These are phyloP conservation scores for human (Homo sapiens) DNA, from an alignment of 2,113 vertebrate species.

Conservation along the genomic window GRCh38 chr7:125073001-125073500, in stretches of 20 bases:
- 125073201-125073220: background rate
- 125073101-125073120: background rate
- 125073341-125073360: background rate
- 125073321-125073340: background rate
- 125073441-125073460: background rate
- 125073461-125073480: background rate
- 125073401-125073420: background rate
- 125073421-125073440: background rate
- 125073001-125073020: background rate
- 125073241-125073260: background rate
- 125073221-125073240: background rate
- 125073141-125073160: background rate
- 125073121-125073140: background rate
- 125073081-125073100: background rate
- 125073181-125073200: background rate
- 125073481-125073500: background rate
- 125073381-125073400: background rate
- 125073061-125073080: background rate
- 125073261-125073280: background rate
- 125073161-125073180: background rate
- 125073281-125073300: background rate
- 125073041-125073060: background rate
- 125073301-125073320: background rate
- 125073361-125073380: background rate
- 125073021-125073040: background rate